Evolutionary conservation across 2,888 invertebrate genomes (phyloP).

Genomic region (Chelonus formosanus): DNA sequence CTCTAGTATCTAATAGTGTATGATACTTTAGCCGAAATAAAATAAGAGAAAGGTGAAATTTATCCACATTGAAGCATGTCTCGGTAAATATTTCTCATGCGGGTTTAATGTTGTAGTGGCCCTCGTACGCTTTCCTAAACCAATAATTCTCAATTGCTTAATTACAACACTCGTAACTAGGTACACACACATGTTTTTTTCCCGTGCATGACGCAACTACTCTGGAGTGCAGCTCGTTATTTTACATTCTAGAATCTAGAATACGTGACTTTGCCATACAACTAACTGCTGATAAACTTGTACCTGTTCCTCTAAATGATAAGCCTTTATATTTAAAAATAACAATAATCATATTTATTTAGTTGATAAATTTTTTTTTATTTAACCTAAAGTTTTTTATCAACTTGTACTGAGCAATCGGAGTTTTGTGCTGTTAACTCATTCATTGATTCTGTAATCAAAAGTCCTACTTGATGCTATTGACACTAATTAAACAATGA

Average conservation of each 20-base stretch:
- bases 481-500: constrained; percentile 29
- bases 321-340: background rate
- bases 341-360: background rate
- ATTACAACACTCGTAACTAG: constrained; percentile 25
- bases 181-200: constrained; percentile 12
- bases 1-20: no score
- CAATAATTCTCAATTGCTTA: constrained; percentile 32
- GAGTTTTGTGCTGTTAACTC: constrained; percentile 2
- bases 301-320: constrained; percentile 12
- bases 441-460: constrained; percentile 19
- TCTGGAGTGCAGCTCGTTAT: constrained; percentile 18
- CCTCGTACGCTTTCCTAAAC: constrained; percentile 3
- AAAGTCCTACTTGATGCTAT: constrained; percentile 1
- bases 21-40: no score
- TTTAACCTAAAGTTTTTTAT: constrained; percentile 8
- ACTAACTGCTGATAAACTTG: constrained; percentile 15
- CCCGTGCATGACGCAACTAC: constrained; percentile 24
- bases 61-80: background rate
- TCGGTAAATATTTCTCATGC: constrained; percentile 23
- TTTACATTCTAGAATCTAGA: constrained; percentile 10
- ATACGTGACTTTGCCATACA: background rate
- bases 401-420: no score
- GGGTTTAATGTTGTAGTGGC: constrained; percentile 14
- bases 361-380: background rate
- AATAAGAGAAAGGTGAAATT: no score